Evolutionary conservation across 1,140 invertebrate species (phyloP), one percentile per base, ranked within the genome.

Genomic region (Nautilus pompilius): DNA sequence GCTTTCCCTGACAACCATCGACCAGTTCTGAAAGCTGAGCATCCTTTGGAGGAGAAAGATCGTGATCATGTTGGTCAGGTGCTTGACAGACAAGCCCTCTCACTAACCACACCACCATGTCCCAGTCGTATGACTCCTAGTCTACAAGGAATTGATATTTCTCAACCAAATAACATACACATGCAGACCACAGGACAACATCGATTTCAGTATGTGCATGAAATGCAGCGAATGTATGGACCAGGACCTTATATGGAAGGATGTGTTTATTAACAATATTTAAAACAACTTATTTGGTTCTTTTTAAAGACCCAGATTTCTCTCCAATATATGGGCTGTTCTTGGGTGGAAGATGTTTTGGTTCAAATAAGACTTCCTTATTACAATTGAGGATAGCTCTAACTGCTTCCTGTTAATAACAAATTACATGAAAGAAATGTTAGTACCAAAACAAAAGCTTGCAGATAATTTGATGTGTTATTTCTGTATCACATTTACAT

Each of bases 231-330:
- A 29, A 71, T 78, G 71, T 78, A 78, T 58, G 73, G 71, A 36
- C 70, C 76, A 8, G 73, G 73, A 26, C 73, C 75, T 20, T 78
- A 78, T 57, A 75, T 78, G 73, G 76, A 78, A 32, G 74, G 74
- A 8, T 78, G 74, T 67, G 76, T 78, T 20, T 78, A 78, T 63
- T 78, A 60, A 69, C 17, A 26, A 56, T 17, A 22, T 20, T 33
- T 10, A n/a, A 20, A 6, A 57, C 24, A 58, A n/a, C n/a, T n/a
- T n/a, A n/a, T n/a, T n/a, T n/a, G n/a, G n/a, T n/a, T n/a, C n/a
- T n/a, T n/a, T n/a, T n/a, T n/a, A n/a, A n/a, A n/a, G n/a, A n/a
- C n/a, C n/a, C n/a, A n/a, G n/a, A n/a, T n/a, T n/a, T n/a, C n/a
- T n/a, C n/a, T n/a, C n/a, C n/a, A n/a, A n/a, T n/a, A n/a, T n/a